Conservation (phyloP, 1,140 invertebrate species). For the Drosophila saltans region DNA sequence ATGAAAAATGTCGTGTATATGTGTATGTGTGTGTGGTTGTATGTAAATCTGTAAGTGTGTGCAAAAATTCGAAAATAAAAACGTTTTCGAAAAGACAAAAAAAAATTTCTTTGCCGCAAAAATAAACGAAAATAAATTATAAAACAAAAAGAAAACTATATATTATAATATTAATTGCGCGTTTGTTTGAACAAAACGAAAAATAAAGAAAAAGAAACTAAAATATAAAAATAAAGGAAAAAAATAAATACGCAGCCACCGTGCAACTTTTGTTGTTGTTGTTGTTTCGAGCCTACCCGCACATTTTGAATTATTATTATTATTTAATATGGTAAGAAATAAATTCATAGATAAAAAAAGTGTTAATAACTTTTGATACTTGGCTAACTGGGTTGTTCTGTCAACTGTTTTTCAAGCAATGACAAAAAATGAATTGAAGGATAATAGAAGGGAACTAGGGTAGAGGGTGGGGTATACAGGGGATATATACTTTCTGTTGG, state of each 20-base stretch:
- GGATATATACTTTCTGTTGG: slow-evolving; percentile 4
- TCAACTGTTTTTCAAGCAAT: slow-evolving; percentile 71
- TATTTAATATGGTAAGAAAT: slow-evolving; percentile 10
- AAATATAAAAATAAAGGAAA: slow-evolving; percentile 36
- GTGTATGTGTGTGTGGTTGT: slow-evolving; percentile 39
- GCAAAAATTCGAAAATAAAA: slow-evolving; percentile 77
- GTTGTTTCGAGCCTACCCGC: slow-evolving; percentile 62
- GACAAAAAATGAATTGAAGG: slow-evolving; percentile 37
- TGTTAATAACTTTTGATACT: slow-evolving; percentile 68
- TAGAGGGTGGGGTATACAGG: background rate
- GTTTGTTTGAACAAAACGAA: slow-evolving; percentile 37
- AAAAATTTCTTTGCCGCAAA: slow-evolving; percentile 36
- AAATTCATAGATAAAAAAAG: slow-evolving; percentile 42
- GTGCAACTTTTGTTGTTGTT: slow-evolving; percentile 71
- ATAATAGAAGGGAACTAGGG: background rate
- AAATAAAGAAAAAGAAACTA: slow-evolving; percentile 38
- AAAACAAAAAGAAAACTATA: slow-evolving; percentile 28
- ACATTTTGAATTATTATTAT: slow-evolving; percentile 29
- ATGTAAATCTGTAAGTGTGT: slow-evolving; percentile 31
- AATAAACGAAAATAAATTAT: slow-evolving; percentile 33
- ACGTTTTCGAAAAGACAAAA: slow-evolving; percentile 58
- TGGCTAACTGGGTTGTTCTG: slow-evolving; percentile 69
- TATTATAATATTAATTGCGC: slow-evolving; percentile 39
- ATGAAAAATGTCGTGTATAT: slow-evolving; percentile 27
- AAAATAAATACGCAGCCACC: slow-evolving; percentile 75